These are phyloP conservation scores for Gallinago media DNA, from an alignment of 2,113 vertebrate species.

Conservation along the genomic window DNA sequence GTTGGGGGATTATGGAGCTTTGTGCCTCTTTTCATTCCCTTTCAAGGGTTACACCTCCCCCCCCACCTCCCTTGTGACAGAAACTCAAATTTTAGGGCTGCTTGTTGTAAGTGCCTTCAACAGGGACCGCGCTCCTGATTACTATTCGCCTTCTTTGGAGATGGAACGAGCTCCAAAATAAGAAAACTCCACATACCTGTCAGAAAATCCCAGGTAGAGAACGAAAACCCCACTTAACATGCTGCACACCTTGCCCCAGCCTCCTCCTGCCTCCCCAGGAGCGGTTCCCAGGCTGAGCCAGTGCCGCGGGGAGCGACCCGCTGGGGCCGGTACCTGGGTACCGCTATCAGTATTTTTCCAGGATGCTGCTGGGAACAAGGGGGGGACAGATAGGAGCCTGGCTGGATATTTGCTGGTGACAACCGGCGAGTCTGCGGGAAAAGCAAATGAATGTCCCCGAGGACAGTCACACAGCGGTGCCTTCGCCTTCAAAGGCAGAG, in stretches of 20 bases:
- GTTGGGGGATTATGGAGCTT: not conserved
- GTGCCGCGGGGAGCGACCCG: not conserved
- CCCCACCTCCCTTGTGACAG: not conserved
- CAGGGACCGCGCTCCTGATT: not conserved
- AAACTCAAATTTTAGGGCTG: not conserved
- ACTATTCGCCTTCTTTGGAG: not conserved
- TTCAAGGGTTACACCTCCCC: not conserved
- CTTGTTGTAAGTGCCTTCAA: not conserved
- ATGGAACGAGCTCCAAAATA: not conserved
- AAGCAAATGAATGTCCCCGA: constrained; percentile 25
- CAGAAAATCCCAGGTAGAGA: not conserved
- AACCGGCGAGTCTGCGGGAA: not conserved
- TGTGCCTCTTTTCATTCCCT: not conserved
- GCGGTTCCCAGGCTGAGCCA: fast-evolving
- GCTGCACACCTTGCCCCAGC: fast-evolving
- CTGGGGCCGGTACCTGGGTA: fast-evolving
- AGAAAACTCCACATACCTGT: not conserved
- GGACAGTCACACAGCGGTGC: not conserved
- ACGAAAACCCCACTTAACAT: not conserved
- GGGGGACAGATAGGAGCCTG: fast-evolving
- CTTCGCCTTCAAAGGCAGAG: constrained; percentile 47
- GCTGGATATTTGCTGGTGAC: not conserved
- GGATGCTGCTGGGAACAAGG: not conserved
- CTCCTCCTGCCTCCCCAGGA: not conserved
- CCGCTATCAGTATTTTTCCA: not conserved